Evolutionary conservation across 1,140 invertebrate genomes (phyloP), one percentile per base, ranked within the genome.

Genomic region (Bombus affinis): DNA sequence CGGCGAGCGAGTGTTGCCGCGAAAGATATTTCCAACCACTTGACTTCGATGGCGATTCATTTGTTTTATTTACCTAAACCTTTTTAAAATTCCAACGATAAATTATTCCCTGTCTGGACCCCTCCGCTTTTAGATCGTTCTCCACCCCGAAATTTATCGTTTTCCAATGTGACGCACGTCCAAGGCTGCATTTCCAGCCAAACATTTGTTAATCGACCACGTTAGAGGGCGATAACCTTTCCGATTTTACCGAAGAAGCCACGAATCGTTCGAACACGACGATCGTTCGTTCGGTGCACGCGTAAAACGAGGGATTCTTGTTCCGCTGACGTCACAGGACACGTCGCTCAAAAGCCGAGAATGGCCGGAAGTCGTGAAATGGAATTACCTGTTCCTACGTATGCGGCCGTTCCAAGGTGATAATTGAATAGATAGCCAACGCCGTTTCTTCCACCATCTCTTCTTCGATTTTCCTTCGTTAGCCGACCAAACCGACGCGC

Each of bases 351-450:
- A 93, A 92, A 89, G 79, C 78, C 87, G 91, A 93, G 94, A 95
- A 95, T 93, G 94, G 94, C 92, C 94, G 94, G 94, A 95, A 95
- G 94, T 94, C 94, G 93, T 95, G 93, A 95, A 95, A 95, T 94
- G 92, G 92, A 93, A 95, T 95, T 95, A 93, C 89, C 90, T 87
- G 91, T 93, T 92, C 88, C 90, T 93, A 92, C 91, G 87, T 88
- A 86, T 78, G 92, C 75, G 91, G 92, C 92, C 86, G 91, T 91
- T 81, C 89, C 91, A 81, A 94, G 93, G 94, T 94, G 94, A 95
- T 95, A 95, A 95, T 95, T 95, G 94, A 95, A 95, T 95, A 95
- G 94, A 95, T 95, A 95, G 92, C 86, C 86, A 74, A 79, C 71
- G 82, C 74, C 72, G 76, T 83, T 91, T 76, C 88, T 89, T 89